These are phyloP conservation scores for Endotricha flammealis DNA, from an alignment of 2,888 invertebrate species.

Conservation along the genomic window DNA sequence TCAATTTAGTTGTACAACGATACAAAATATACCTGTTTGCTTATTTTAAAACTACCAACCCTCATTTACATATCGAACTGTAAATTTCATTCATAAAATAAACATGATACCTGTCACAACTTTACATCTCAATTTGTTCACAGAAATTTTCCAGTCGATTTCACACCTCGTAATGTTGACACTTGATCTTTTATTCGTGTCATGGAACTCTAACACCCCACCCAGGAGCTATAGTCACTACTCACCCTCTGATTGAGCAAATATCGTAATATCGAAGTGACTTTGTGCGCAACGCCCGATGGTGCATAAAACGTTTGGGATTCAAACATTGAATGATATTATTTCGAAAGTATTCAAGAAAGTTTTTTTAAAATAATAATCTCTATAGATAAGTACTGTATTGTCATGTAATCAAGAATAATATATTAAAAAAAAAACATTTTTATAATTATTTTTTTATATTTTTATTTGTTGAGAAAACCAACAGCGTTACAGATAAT, in stretches of 20 bases:
- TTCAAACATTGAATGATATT: slow-evolving; percentile 37
- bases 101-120: not conserved
- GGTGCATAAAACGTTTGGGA: slow-evolving; percentile 61
- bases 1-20: too few species aligned
- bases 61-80: too few species aligned
- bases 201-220: slow-evolving; percentile 25
- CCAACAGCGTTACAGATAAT: too few species aligned
- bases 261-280: slow-evolving; percentile 42
- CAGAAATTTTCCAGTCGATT: slow-evolving; percentile 40
- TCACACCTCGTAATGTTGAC: slow-evolving; percentile 36
- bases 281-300: slow-evolving; percentile 44
- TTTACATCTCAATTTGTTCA: slow-evolving; percentile 1
- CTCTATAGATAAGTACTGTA: too few species aligned
- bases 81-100: not conserved
- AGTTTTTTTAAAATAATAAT: too few species aligned
- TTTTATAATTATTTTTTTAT: too few species aligned
- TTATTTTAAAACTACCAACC: too few species aligned
- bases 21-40: too few species aligned
- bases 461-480: too few species aligned
- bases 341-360: too few species aligned
- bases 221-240: slow-evolving; percentile 4
- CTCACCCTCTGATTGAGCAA: slow-evolving; percentile 48
- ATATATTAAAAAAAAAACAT: too few species aligned
- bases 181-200: slow-evolving; percentile 52
- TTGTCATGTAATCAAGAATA: too few species aligned